Evolutionary conservation across 2,888 invertebrate genomes (phyloP), one percentile per base, ranked within the genome.

Genomic region (Agapostemon virescens): DNA sequence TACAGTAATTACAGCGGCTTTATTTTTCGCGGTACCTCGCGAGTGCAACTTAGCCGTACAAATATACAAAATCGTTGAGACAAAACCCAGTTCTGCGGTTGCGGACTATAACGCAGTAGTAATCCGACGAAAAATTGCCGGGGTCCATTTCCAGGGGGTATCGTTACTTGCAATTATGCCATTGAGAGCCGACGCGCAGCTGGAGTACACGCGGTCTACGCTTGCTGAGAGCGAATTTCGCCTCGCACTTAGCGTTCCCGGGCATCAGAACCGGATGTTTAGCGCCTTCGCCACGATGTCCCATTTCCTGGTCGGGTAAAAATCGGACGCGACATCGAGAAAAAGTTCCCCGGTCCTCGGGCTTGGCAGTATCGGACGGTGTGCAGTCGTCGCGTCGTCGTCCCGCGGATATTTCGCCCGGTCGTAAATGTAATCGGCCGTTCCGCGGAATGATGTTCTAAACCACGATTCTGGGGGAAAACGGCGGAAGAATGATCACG

Each of bases 401-500:
- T 26, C 55, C 13, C 11, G 45, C 40, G 23, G 52, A 30, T 81
- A 75, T 71, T 58, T 68, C 67, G 66, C 20, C 45, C 42, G 81
- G 77, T 72, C 75, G 64, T 83, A 83, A 83, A 85, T 81, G 86
- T 83, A 85, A 87, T 86, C 85, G 86, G 64, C 77, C 82, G 69
- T 86, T 83, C 66, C 75, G 36, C 69, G 78, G 52, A 77, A 88
- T 81, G 86, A 87, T 79, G 83, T 84, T 88, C 82, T 78, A 84
- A 87, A 84, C 73, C 82, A 45, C 79, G 77, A 33, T 76, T 42
- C 77, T 75, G 77, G 68, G 66, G n/a, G 78, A 61, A 71, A 70
- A 71, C 72, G 68, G 58, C 49, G 83, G 84, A 88, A 85, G 87
- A 89, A 88, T 84, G 86, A 84, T 86, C 80, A 82, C 52, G 79